Conservation (phyloP, 2,797 vertebrate species). For the Borostomias antarcticus region DNA sequence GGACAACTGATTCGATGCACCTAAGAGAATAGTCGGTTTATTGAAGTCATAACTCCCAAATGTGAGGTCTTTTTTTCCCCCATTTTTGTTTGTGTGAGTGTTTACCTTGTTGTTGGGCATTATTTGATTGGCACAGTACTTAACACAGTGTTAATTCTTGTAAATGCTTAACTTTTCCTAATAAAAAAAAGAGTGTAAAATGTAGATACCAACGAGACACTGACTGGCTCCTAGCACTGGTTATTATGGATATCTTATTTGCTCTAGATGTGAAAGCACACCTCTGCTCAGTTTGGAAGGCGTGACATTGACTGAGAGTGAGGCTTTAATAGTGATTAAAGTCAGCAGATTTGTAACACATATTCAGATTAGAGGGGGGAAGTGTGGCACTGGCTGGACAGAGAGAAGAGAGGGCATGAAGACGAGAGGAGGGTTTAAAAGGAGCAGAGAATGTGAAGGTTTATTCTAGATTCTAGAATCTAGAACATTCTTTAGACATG, state of each 20-base stretch:
- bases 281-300: constrained; percentile 9
- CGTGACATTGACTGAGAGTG: constrained; percentile 19
- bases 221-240: too few species aligned
- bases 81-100: too few species aligned
- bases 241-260: not conserved
- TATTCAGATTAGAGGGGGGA: constrained; percentile 32
- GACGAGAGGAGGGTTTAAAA: not conserved
- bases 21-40: too few species aligned
- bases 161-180: too few species aligned
- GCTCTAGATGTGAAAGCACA: not conserved
- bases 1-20: too few species aligned
- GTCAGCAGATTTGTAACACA: constrained; percentile 11
- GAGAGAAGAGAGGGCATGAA: not conserved
- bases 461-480: not conserved
- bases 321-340: constrained; percentile 41
- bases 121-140: too few species aligned
- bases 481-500: not conserved
- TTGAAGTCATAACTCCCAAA: too few species aligned
- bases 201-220: too few species aligned
- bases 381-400: constrained; percentile 19
- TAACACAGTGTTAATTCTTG: too few species aligned
- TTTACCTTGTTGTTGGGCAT: too few species aligned
- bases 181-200: too few species aligned
- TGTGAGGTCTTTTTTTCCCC: too few species aligned
- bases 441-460: not conserved